Evolutionary conservation across 2,113 vertebrate species (phyloP).

Genomic region (Hemicordylus capensis): DNA sequence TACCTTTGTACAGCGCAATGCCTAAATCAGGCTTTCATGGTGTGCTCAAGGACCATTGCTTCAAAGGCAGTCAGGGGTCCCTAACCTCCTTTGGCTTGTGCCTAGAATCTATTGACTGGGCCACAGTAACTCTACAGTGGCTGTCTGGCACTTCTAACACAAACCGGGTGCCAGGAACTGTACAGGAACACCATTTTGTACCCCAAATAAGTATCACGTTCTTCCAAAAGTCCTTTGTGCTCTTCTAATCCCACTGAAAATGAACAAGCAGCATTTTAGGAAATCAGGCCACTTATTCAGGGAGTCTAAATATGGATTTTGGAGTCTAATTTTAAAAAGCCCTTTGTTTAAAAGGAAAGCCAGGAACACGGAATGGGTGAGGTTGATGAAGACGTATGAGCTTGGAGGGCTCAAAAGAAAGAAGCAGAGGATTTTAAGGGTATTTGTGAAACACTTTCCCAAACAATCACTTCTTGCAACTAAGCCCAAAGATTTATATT

Average conservation of each 20-base stretch:
- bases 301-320: slow-evolving; percentile 3
- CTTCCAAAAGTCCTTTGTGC: background rate
- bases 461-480: background rate
- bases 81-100: background rate
- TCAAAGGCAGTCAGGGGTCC: too few relatives aligned
- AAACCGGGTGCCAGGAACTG: too few relatives aligned
- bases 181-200: background rate
- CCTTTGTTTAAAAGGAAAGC: slow-evolving; percentile 11
- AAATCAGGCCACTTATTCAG: background rate
- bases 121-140: background rate
- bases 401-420: background rate
- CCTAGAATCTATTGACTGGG: background rate
- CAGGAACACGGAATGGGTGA: background rate
- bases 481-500: background rate
- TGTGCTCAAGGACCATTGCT: too few relatives aligned
- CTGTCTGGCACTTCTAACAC: background rate
- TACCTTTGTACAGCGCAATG: too few relatives aligned
- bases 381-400: background rate
- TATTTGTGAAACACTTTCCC: background rate
- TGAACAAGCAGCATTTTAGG: background rate
- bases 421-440: background rate
- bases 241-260: background rate
- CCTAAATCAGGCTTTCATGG: too few relatives aligned
- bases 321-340: background rate
- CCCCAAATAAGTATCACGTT: background rate